Evolutionary conservation across 2,888 invertebrate genomes (phyloP), one percentile per base, ranked within the genome.

Genomic region (Pogonocherus hispidulus): DNA sequence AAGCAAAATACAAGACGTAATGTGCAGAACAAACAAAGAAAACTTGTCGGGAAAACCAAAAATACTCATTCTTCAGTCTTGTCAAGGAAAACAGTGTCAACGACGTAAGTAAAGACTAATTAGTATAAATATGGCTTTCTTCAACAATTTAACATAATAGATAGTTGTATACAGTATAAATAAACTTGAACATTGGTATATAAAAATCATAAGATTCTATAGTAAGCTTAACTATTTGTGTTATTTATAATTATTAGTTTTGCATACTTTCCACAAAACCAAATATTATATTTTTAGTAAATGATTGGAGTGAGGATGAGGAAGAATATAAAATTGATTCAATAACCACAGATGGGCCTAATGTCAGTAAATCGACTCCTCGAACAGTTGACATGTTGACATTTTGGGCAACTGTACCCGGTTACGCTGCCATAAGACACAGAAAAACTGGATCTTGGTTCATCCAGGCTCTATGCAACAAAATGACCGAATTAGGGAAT

Each of bases 21-120:
- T 90, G 56, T 85, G 86, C 44, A 82, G 80, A 1, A 78, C 75
- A 4, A 79, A 84, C 51, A 72, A 73, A 37, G 46, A 37, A 14
- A 72, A 77, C 55, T 81, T 90, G 18, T 71, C 78, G 1, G 83
- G 85, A 1, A 88, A 88, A 76, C 88, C 89, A 11, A 90, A 90
- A 82, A 77, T 90, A 60, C 78, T 90, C 0, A 86, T 90, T 54
- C 83, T 90, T 44, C 90, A 90, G 80, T 88, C 90, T 0, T 90
- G 90, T 69, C 90, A 90, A 79, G 88, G 87, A 27, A 78, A 72
- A 2, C 64, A 75, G 44, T 81, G 81, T 41, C 82, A 81, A 72
- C 76, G 74, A 76, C 47, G 82, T 84, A 78, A 70, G 69, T 55
- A 35, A n/a, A 54, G 3, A 1, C 20, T n/a, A n/a, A n/a, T n/a